Evolutionary conservation across 37 sponge, comb jelly and placozoan genomes (phyloP), one percentile per base, ranked within the genome.

Genomic region (Aplysina aerophoba): DNA sequence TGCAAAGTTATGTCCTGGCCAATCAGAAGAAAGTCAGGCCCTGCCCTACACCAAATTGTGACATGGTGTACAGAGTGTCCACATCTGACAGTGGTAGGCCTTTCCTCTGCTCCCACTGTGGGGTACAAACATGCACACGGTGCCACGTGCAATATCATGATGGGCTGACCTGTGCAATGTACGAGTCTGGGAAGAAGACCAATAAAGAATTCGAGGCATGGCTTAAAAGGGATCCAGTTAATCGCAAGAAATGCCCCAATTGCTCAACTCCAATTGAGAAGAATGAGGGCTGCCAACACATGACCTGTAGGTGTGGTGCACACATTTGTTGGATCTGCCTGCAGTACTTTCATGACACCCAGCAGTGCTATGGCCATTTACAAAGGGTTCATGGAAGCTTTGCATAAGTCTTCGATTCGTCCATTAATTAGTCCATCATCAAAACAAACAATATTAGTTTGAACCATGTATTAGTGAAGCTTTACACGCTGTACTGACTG

Each of bases 1-100:
- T 92, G 30, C 64, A 60, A 50, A 16, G 54, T 22, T 85, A 78
- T 30, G 22, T 89, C 15, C 36, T 2, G 0, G 65, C 77, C 16
- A 89, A 93, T 53, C 6, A 40, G 5, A 38, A 86, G 28, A 40
- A 54, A 15, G 67, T 79, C 4, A 77, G 55, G 11, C 72, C 66
- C 50, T 93, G 93, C 34, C 88, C 81, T 30, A 93, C 93, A 28
- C 93, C 93, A 62, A 81, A 89, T 57, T 92, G 93, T 82, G 61
- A 83, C 0, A 87, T 89, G 87, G 66, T 93, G 4, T 93, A 93
- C 38, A 27, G 19, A 15, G 34, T 71, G 4, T 24, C 40, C n/a
- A 50, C 44, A 14, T 31, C 88, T 41, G 87, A 88, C 0, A 54
- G 22, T 59, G 85, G 88, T n/a, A 2, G 34, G 20, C 38, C 64